These are phyloP conservation scores for Centropus bengalensis DNA, from an alignment of 2,113 vertebrate species.

Conservation along the genomic window DNA sequence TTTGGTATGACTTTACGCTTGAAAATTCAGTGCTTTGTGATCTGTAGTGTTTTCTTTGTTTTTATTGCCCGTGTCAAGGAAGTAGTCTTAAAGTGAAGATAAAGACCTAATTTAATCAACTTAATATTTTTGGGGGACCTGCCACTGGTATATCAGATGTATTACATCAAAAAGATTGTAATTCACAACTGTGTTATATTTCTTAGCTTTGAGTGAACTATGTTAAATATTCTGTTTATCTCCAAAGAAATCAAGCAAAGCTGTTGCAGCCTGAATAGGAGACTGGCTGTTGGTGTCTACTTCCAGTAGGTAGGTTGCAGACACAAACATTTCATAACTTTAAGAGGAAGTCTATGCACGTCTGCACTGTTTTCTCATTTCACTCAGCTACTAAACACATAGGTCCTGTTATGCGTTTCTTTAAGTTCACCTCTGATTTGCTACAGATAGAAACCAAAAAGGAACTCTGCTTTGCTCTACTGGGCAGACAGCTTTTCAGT, in stretches of 20 bases:
- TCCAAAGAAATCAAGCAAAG: constrained; percentile 8
- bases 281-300: not conserved
- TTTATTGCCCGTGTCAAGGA: not conserved
- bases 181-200: not conserved
- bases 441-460: not conserved
- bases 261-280: not conserved
- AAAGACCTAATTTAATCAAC: not conserved
- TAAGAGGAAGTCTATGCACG: not conserved
- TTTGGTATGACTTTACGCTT: constrained; percentile 94
- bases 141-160: not conserved
- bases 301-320: not conserved
- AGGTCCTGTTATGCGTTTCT: not conserved
- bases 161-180: not conserved
- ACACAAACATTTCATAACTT: constrained; percentile 4
- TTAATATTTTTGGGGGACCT: not conserved
- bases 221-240: not conserved
- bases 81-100: constrained; percentile 28
- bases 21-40: constrained; percentile 94
- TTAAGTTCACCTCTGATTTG: not conserved
- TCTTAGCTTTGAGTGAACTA: not conserved
- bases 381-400: not conserved
- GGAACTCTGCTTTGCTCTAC: not conserved
- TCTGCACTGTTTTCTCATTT: not conserved
- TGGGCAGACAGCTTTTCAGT: not conserved
- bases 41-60: constrained; percentile 51